Base-by-base conservation (phyloP, 2,888 invertebrate species). In the Copidosoma aretas region DNA sequence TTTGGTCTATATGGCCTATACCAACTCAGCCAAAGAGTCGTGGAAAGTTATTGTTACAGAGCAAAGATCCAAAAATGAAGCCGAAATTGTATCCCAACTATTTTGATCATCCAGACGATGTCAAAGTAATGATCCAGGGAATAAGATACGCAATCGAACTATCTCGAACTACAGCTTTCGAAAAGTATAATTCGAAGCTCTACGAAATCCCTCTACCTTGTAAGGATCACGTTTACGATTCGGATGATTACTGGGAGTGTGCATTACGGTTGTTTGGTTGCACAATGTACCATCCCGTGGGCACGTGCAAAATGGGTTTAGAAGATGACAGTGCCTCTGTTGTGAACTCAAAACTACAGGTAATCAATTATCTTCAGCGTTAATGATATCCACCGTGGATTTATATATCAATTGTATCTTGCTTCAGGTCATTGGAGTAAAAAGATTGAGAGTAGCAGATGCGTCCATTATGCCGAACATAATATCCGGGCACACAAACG, bases 71-170 rank as follows among this genome's bases (percentile, higher is more conserved):
- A 5, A 52, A 52, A 19, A 19, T 8, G 1, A 86, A 88, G 75
- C 93, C 93, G 0, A 80, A 86, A 52, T 86, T 93, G 66, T 87
- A 89, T 73, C 88, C 91, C 4, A 91, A 92, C 77, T 93, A 93
- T 79, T 86, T 91, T 67, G 84, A 87, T 12, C 86, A 89, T 71
- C 87, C 87, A 8, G 84, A 86, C 25, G 93, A 93, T 75, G 80
- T 89, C 1, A 86, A 87, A 21, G 90, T 88, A 0, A 81, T 91
- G 10, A 59, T 43, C 5, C 22, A 59, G 24, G 65, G 59, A 12
- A 53, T 65, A 0, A 17, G 59, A 41, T 82, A 87, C 10, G 84
- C 88, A 0, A 81, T 90, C 39, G 85, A 88, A 71, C 86, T 91
- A 63, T 84, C 88, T 8, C 81, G 84, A 69, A 89, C 89, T 69